Evolutionary conservation across 2,113 vertebrate species (phyloP).

Genomic region (Gymnogyps californianus): DNA sequence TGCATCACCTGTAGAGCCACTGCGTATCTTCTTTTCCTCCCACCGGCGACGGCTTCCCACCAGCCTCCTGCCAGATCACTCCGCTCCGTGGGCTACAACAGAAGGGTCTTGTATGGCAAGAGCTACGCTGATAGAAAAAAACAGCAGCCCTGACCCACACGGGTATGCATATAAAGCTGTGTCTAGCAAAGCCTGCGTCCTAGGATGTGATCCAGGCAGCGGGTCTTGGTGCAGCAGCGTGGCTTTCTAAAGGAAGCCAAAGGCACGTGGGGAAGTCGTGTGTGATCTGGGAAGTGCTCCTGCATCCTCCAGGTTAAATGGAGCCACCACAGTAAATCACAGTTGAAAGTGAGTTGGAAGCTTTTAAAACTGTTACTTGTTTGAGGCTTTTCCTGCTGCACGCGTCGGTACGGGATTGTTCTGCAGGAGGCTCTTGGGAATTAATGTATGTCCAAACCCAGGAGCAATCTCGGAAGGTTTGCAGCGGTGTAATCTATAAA

Average conservation of each 20-base stretch:
- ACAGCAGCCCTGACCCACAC: background rate
- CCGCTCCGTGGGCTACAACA: fast-evolving
- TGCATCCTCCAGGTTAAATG: background rate
- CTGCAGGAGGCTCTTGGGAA: background rate
- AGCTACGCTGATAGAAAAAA: background rate
- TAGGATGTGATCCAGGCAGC: background rate
- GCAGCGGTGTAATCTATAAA: background rate
- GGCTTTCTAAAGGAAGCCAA: background rate
- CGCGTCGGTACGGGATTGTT: background rate
- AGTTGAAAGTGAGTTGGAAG: slow-evolving; percentile 15
- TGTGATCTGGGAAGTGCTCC: background rate
- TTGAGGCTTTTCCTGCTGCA: slow-evolving; percentile 12
- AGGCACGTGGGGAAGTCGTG: background rate
- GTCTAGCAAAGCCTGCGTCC: background rate
- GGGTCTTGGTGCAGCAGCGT: background rate
- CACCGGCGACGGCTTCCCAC: background rate
- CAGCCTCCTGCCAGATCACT: background rate
- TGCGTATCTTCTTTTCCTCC: background rate
- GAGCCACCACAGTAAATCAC: slow-evolving; percentile 1
- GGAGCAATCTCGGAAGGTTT: background rate
- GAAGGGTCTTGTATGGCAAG: background rate
- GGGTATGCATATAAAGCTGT: background rate
- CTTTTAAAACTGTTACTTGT: background rate
- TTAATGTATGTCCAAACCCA: background rate
- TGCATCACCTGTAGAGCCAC: background rate